Conservation (phyloP, 2,888 invertebrate species). For the Eudasyphora cyanicolor region DNA sequence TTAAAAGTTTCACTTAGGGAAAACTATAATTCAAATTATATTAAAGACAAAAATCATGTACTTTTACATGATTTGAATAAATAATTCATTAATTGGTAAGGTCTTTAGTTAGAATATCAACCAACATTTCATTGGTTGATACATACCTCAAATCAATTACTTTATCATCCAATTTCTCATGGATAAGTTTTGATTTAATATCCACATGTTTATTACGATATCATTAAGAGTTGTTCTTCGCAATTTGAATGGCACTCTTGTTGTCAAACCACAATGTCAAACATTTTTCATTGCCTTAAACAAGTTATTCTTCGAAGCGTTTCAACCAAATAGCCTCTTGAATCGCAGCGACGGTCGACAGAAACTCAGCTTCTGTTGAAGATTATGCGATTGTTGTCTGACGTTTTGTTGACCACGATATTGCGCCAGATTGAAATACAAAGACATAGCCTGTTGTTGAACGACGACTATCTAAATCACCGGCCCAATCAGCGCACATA, state of each 20-base stretch:
- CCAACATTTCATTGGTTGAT: slow-evolving; percentile 14
- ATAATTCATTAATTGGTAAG: too few species aligned
- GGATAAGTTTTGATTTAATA: slow-evolving; percentile 52
- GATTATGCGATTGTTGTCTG: slow-evolving; percentile 50
- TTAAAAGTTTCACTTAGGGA: too few species aligned
- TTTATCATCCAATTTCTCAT: slow-evolving; percentile 8
- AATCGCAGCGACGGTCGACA: slow-evolving; percentile 20
- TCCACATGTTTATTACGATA: slow-evolving; percentile 52
- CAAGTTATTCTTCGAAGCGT: neutral
- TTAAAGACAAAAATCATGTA: too few species aligned
- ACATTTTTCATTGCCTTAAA: neutral
- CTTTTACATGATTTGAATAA: too few species aligned
- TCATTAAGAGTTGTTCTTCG: neutral
- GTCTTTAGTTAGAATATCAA: neutral
- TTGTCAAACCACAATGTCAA: neutral
- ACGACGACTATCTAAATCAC: slow-evolving; percentile 26
- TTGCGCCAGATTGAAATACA: neutral
- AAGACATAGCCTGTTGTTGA: slow-evolving; percentile 17
- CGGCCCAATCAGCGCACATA: slow-evolving; percentile 49
- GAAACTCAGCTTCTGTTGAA: slow-evolving; percentile 35
- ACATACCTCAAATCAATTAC: neutral
- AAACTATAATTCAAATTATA: too few species aligned
- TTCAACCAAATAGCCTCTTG: slow-evolving; percentile 33
- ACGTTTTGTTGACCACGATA: slow-evolving; percentile 53
- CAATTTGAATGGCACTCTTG: slow-evolving; percentile 4